Conservation (phyloP, 2,888 invertebrate genomes). For the Byasa hedistus region DNA sequence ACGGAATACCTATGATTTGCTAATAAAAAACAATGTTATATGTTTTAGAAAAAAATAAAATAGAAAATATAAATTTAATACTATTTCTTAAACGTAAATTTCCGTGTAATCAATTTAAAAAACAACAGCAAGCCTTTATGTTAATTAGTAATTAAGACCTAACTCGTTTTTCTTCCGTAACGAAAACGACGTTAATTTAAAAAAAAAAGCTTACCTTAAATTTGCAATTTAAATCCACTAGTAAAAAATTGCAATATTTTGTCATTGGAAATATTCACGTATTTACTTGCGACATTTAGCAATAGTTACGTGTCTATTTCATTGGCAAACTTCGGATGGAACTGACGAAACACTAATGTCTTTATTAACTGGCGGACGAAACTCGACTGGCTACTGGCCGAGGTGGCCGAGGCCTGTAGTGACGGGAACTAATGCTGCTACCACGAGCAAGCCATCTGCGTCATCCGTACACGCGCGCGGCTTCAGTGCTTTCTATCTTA, state of each 20-base stretch:
- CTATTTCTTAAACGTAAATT: not conserved
- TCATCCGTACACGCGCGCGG: slow-evolving; percentile 67
- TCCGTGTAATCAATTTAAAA: not conserved
- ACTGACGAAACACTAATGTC: slow-evolving; percentile 42
- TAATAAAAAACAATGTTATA: not conserved
- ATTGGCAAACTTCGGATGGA: slow-evolving; percentile 31
- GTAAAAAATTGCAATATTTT: not conserved
- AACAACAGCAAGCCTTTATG: slow-evolving; percentile 1
- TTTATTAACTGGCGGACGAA: slow-evolving; percentile 56
- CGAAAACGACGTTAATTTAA: not conserved
- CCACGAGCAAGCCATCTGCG: slow-evolving; percentile 62
- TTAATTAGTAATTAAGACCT: slow-evolving; percentile 8
- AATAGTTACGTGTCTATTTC: slow-evolving; percentile 44
- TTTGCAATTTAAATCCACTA: slow-evolving; percentile 11
- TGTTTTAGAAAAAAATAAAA: not conserved
- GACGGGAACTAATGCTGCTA: slow-evolving; percentile 41
- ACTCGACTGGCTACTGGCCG: slow-evolving; percentile 64
- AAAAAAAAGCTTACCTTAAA: slow-evolving; percentile 19
- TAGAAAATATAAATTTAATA: not conserved
- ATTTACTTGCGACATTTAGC: slow-evolving; percentile 35
- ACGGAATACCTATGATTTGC: slow-evolving; percentile 3
- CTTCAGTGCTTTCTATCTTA: slow-evolving; percentile 76
- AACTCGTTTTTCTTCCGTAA: not conserved
- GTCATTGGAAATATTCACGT: slow-evolving; percentile 24
- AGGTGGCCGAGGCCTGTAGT: slow-evolving; percentile 37